phyloP scores from a whole-genome alignment of 2,888 invertebrate genomes.

The Branchipolynoe longqiensis region DNA sequence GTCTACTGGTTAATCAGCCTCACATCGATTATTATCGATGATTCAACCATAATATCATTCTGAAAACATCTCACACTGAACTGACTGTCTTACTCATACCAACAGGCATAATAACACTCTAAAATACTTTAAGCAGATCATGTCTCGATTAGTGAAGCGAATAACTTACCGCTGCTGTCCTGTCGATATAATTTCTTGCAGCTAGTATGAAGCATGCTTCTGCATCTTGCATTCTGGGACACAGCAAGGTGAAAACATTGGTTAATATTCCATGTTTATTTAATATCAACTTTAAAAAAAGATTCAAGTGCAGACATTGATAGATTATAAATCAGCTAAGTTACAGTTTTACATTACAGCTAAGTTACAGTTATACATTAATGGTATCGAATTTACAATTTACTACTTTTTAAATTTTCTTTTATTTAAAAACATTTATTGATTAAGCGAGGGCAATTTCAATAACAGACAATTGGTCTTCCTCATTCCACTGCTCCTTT shows the following conservation, averaged over 20 bases:
- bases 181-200: conserved; percentile 96
- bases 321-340: neutral
- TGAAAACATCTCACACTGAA: no score
- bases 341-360: conserved; percentile 14
- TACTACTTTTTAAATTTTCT: neutral
- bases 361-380: conserved; percentile 2
- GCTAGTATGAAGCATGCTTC: conserved; percentile 98
- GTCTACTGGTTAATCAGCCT: no score
- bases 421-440: neutral
- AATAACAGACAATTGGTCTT: no score
- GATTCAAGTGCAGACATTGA: neutral
- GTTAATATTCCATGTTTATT: neutral
- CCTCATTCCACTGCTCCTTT: no score
- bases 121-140: no score
- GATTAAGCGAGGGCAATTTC: no score
- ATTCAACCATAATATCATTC: no score
- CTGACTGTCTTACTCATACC: no score
- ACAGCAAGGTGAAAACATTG: conserved; percentile 4
- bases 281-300: neutral
- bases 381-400: neutral
- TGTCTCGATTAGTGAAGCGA: no score
- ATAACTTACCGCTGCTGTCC: conserved; percentile 93
- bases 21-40: no score
- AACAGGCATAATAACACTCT: no score
- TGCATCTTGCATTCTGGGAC: conserved; percentile 93